Percentiles rank a stretch among this genome's conserved stretches.
Evolutionary conservation across 2,888 invertebrate genomes (phyloP).

Genomic region (Amphipoea lucens): DNA sequence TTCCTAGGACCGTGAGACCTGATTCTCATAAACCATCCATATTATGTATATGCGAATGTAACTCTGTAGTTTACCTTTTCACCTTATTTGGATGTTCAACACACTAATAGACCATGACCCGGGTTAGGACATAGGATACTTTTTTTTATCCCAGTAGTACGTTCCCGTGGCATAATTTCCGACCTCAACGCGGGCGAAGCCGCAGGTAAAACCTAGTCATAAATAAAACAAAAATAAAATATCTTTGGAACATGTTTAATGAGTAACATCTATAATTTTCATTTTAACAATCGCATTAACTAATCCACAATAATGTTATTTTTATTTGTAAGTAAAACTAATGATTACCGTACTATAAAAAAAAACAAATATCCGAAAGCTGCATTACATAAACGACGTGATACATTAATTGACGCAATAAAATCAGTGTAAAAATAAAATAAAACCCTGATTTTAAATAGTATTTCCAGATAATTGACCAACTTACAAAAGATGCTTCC

Average conservation of each 20-base stretch:
- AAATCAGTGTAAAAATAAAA: constrained; percentile 65
- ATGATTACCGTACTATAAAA: constrained; percentile 9
- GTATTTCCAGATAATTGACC: constrained; percentile 63
- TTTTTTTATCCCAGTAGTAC: not conserved
- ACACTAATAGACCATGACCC: not conserved
- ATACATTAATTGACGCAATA: constrained; percentile 74
- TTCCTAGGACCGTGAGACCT: not conserved
- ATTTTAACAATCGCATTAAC: constrained; percentile 84
- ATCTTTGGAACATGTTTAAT: constrained; percentile 87
- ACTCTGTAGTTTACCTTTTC: not conserved
- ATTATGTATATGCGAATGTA: not conserved
- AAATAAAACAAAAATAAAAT: constrained; percentile 70
- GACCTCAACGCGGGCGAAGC: not conserved
- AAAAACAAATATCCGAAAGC: constrained; percentile 62
- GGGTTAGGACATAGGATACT: not conserved
- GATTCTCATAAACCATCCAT: not conserved
- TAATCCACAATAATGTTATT: constrained; percentile 77
- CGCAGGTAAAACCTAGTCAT: not conserved
- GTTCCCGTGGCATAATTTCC: not conserved
- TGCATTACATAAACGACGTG: constrained; percentile 65
- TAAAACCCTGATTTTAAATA: constrained; percentile 61
- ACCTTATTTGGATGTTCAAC: not conserved
- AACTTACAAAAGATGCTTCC: constrained; percentile 42
- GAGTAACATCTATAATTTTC: constrained; percentile 86
- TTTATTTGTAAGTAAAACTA: constrained; percentile 59